phyloP scores from a whole-genome alignment of 2,113 vertebrate genomes.

The Hepsetus odoe region DNA sequence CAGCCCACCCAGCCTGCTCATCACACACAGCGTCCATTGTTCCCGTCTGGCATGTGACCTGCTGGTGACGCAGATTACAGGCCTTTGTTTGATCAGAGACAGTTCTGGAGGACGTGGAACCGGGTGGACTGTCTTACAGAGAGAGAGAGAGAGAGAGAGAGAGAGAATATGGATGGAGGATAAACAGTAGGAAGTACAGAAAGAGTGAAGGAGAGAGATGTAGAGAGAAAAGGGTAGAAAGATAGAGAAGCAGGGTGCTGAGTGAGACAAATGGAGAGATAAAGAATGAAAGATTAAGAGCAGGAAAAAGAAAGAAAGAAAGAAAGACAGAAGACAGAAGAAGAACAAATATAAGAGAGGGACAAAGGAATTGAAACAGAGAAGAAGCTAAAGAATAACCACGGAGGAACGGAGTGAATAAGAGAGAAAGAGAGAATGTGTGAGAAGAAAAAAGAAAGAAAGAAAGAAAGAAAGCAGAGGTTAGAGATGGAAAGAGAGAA shows the following conservation, averaged over 20 bases:
- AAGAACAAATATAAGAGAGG: too few relatives aligned
- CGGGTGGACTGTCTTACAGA: too few relatives aligned
- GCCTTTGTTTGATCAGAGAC: conserved; percentile 44
- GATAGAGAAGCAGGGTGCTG: too few relatives aligned
- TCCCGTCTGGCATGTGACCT: conserved; percentile 59
- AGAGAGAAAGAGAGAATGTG: background rate
- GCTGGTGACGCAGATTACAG: conserved; percentile 49
- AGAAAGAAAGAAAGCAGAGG: conserved; percentile 23
- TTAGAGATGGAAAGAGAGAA: conserved; percentile 1
- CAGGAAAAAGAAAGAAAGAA: too few relatives aligned
- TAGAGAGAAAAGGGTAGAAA: too few relatives aligned
- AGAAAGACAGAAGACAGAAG: too few relatives aligned
- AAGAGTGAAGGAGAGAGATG: background rate
- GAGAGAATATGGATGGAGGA: too few relatives aligned
- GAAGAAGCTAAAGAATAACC: background rate
- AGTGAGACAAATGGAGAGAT: too few relatives aligned
- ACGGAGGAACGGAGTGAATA: background rate
- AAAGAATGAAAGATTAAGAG: too few relatives aligned
- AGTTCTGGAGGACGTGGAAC: too few relatives aligned
- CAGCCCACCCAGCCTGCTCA: conserved; percentile 45
- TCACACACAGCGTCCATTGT: conserved; percentile 65
- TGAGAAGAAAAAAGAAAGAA: background rate
- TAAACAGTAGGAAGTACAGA: too few relatives aligned
- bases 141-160: too few relatives aligned
- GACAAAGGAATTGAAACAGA: background rate